Conservation (phyloP, 2,113 vertebrate genomes). For the Morone saxatilis region DNA sequence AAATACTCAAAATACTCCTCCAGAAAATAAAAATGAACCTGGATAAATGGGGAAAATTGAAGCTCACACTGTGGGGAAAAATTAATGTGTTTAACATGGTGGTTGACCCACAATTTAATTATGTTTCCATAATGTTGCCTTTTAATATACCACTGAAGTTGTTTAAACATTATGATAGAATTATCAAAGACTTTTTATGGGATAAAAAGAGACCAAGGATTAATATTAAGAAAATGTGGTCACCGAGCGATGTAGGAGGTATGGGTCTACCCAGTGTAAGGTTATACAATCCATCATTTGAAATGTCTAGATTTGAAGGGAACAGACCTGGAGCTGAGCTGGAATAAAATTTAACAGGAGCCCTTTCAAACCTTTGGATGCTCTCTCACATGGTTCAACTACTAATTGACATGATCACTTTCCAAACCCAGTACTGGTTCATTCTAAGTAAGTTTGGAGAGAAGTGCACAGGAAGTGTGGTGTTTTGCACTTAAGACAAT, state of each 20-base stretch:
- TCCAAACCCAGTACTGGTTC: too few relatives aligned
- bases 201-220: too few relatives aligned
- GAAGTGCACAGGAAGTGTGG: too few relatives aligned
- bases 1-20: background rate
- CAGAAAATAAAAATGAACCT: background rate
- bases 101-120: background rate
- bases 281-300: background rate
- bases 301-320: background rate
- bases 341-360: too few relatives aligned
- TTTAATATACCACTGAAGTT: background rate
- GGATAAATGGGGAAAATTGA: background rate
- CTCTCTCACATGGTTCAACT: too few relatives aligned
- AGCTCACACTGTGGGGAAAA: background rate
- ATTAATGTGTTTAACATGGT: conserved; percentile 1
- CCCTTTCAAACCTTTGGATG: too few relatives aligned
- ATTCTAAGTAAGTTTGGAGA: too few relatives aligned
- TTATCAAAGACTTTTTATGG: too few relatives aligned
- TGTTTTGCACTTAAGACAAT: too few relatives aligned
- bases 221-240: conserved; percentile 2
- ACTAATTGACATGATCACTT: too few relatives aligned
- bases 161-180: background rate
- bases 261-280: background rate
- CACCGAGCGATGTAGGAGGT: background rate
- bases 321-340: too few relatives aligned
- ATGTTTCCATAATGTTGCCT: conserved; percentile 20